Evolutionary conservation across 2,888 invertebrate genomes (phyloP).

Genomic region (Chironomus riparius): DNA sequence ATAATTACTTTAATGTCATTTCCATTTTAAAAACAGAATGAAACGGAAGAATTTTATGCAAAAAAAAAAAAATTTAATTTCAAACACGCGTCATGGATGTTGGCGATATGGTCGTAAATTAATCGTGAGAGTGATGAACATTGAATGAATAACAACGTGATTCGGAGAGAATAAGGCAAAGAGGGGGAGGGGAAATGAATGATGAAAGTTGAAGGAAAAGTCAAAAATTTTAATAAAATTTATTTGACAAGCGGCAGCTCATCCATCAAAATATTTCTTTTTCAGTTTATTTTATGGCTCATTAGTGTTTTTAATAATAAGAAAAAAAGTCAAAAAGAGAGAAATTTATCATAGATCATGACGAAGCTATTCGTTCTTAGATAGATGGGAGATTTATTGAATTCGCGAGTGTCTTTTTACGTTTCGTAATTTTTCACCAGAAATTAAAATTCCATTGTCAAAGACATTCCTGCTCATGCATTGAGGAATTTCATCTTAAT

Average conservation of each 20-base stretch:
- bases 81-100: no score
- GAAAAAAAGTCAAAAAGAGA: background rate
- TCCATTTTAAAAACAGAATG: no score
- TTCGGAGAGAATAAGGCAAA: no score
- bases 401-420: background rate
- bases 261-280: background rate
- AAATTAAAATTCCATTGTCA: conserved; percentile 8
- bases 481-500: background rate
- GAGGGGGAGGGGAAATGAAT: no score
- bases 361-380: background rate
- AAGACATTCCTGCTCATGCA: background rate
- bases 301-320: background rate
- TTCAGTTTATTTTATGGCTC: background rate
- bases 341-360: background rate
- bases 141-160: no score
- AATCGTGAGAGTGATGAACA: no score
- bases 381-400: no score
- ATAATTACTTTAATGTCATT: no score
- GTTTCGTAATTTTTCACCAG: background rate
- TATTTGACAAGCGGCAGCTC: background rate
- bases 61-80: no score
- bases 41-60: no score
- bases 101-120: no score
- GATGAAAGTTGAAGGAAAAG: no score
- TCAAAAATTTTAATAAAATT: background rate